phyloP scores from a whole-genome alignment of 2,797 vertebrate genomes.

The Ptychadena robeensis region DNA sequence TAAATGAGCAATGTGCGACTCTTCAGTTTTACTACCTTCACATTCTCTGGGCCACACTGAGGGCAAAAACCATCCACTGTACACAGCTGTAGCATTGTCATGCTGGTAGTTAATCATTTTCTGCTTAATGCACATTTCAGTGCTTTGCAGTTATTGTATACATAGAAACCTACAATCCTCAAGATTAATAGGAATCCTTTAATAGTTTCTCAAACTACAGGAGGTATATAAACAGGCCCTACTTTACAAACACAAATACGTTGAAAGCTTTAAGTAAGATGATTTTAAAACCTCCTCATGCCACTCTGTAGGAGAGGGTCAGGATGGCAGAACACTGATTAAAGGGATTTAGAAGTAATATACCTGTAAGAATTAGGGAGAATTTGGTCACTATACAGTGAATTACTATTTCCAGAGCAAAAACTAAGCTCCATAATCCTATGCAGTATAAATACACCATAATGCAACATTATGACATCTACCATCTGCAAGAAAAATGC shows the following conservation, averaged over 20 bases:
- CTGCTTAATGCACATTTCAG: neutral
- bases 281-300: neutral
- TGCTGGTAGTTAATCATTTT: neutral
- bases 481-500: no score
- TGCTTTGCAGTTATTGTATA: neutral
- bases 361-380: no score
- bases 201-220: neutral
- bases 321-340: no score
- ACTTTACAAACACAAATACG: neutral
- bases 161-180: neutral
- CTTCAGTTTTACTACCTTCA: constrained; percentile 1
- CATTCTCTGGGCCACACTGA: neutral
- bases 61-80: neutral
- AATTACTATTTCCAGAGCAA: no score
- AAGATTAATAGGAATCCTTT: neutral
- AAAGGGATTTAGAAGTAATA: no score
- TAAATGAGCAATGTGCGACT: constrained; percentile 16
- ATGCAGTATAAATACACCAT: no score
- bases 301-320: neutral
- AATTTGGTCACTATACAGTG: no score
- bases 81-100: neutral
- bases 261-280: neutral
- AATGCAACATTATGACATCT: no score
- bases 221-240: neutral
- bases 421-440: no score